These are phyloP conservation scores for Drosophila guanche DNA, from an alignment of 1,140 invertebrate species.

Conservation along the genomic window DNA sequence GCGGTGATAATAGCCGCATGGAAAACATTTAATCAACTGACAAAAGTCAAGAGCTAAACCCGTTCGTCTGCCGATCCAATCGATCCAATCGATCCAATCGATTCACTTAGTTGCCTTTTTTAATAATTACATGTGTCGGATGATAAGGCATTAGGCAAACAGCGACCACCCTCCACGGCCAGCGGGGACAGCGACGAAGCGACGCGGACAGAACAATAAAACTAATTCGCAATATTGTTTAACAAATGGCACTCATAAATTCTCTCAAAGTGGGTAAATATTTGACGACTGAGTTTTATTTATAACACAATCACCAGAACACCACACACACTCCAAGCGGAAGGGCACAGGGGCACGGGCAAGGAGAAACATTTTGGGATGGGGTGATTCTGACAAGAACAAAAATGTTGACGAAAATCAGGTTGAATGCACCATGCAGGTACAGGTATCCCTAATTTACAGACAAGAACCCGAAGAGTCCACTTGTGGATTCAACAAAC, in stretches of 20 bases:
- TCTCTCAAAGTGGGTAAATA: conserved; percentile 42
- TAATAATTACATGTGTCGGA: conserved; percentile 58
- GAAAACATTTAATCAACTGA: conserved; percentile 33
- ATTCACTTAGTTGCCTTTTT: conserved; percentile 22
- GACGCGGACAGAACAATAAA: conserved; percentile 41
- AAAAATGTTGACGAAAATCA: too few relatives aligned
- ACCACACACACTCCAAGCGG: too few relatives aligned
- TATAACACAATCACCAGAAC: conserved; percentile 7
- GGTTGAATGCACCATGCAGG: too few relatives aligned
- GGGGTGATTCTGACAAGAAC: too few relatives aligned
- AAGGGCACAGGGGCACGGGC: too few relatives aligned
- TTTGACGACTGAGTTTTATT: conserved; percentile 42
- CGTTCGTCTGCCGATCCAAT: conserved; percentile 47
- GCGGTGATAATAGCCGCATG: not conserved
- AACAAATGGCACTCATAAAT: conserved; percentile 65
- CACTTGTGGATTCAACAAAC: too few relatives aligned
- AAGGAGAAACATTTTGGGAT: too few relatives aligned
- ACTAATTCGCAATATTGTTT: conserved; percentile 67
- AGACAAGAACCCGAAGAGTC: too few relatives aligned
- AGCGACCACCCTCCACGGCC: not conserved
- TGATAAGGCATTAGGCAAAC: conserved; percentile 28
- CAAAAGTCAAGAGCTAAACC: conserved; percentile 39
- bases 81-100: conserved; percentile 40
- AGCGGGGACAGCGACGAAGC: conserved; percentile 2
- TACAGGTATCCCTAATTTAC: too few relatives aligned